Evolutionary conservation across 2,888 invertebrate species (phyloP).

Genomic region (Quadriops clusia): DNA sequence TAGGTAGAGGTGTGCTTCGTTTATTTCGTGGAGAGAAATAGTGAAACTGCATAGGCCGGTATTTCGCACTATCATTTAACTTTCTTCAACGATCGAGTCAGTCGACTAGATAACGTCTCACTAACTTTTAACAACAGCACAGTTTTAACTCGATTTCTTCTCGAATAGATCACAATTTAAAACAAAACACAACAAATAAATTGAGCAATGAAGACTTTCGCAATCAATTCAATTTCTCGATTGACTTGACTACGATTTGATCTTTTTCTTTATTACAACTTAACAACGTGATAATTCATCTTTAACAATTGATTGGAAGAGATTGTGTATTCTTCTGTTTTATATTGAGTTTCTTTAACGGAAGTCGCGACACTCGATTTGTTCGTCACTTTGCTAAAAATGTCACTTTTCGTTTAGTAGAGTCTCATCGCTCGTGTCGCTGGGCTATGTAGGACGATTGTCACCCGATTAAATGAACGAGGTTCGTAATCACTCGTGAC

Average conservation of each 20-base stretch:
- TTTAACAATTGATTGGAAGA: conserved; percentile 4
- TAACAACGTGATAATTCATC: too few relatives aligned
- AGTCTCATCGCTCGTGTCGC: conserved; percentile 5
- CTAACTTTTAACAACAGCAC: conserved; percentile 11
- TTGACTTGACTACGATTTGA: conserved; percentile 18
- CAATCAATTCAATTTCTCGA: conserved; percentile 19
- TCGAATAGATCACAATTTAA: not conserved
- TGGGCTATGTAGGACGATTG: conserved; percentile 22
- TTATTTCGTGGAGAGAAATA: conserved; percentile 10
- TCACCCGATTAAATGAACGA: conserved; percentile 29
- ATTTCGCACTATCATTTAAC: conserved; percentile 5
- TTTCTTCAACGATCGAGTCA: too few relatives aligned
- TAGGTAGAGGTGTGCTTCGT: conserved; percentile 1
- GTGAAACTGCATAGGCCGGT: conserved; percentile 21
- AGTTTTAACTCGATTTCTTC: conserved; percentile 9
- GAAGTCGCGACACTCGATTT: too few relatives aligned
- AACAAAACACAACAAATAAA: conserved; percentile 10
- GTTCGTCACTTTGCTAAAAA: too few relatives aligned
- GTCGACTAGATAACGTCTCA: conserved; percentile 13
- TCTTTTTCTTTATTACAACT: conserved; percentile 6
- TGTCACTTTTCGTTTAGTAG: conserved; percentile 4
- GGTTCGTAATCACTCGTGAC: too few relatives aligned
- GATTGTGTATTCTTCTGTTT: conserved; percentile 3
- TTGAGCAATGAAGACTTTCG: conserved; percentile 14
- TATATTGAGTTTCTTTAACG: conserved; percentile 5